These are phyloP conservation scores for Camponotus floridanus DNA, from an alignment of 1,140 invertebrate species.

Conservation along the genomic window DNA sequence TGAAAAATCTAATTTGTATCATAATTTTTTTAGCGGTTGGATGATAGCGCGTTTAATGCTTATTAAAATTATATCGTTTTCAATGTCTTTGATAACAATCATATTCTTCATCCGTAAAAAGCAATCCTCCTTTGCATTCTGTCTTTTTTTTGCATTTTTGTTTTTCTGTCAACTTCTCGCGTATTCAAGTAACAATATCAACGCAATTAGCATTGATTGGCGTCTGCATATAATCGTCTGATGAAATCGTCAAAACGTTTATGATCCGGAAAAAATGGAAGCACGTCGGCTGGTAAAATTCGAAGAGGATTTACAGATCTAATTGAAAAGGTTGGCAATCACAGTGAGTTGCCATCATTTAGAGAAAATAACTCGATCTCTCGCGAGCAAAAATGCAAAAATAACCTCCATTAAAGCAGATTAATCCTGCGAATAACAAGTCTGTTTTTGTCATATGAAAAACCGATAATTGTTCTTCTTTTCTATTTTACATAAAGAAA, in stretches of 20 bases:
- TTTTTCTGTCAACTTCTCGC: not conserved
- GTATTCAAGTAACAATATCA: slow-evolving; percentile 31
- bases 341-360: slow-evolving; percentile 34
- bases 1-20: slow-evolving; percentile 16
- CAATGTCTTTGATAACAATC: not conserved
- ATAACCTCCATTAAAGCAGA: slow-evolving; percentile 48
- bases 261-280: slow-evolving; percentile 18
- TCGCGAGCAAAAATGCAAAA: slow-evolving; percentile 24
- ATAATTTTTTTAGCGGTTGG: not conserved
- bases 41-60: not conserved
- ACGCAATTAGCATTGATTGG: slow-evolving; percentile 40
- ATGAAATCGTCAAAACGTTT: slow-evolving; percentile 45
- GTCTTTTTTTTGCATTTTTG: not conserved
- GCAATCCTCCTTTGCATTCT: not conserved
- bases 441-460: slow-evolving; percentile 1
- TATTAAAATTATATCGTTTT: not conserved
- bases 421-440: slow-evolving; percentile 34
- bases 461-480: slow-evolving; percentile 31
- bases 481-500: not conserved
- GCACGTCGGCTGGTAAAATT: not conserved
- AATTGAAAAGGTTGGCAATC: slow-evolving; percentile 43
- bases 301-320: slow-evolving; percentile 43
- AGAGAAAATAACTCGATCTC: slow-evolving; percentile 23
- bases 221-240: slow-evolving; percentile 7
- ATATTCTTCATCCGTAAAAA: not conserved